These are phyloP conservation scores for Madoqua kirkii DNA, from an alignment of 2,113 vertebrate genomes.

Conservation along the genomic window DNA sequence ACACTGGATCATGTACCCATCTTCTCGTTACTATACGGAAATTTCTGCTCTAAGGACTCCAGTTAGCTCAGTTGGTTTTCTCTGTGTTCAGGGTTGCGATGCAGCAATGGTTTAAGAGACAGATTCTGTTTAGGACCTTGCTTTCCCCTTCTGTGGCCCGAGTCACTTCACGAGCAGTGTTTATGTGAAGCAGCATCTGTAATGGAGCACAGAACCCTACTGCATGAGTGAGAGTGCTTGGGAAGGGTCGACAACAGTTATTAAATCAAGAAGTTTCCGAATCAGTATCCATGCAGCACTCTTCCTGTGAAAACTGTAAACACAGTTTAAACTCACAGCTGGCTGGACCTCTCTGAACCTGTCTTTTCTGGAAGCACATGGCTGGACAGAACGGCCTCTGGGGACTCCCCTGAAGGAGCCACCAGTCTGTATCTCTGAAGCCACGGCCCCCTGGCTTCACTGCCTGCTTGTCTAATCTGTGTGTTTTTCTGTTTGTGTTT, in stretches of 20 bases:
- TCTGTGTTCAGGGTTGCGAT: background rate
- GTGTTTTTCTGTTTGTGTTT: constrained; percentile 23
- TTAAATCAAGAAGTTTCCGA: background rate
- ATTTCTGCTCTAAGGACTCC: background rate
- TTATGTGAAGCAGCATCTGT: background rate
- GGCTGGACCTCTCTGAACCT: background rate
- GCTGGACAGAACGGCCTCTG: background rate
- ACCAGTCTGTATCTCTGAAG: background rate
- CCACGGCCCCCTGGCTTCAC: background rate
- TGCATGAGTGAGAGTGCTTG: background rate
- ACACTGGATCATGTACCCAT: background rate
- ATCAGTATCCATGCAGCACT: background rate
- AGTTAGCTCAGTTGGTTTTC: background rate
- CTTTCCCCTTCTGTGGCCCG: background rate
- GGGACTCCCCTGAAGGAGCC: background rate
- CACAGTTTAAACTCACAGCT: background rate
- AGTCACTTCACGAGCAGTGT: background rate
- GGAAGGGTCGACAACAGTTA: background rate
- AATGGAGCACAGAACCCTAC: background rate
- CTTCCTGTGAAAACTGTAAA: background rate
- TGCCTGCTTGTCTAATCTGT: constrained; percentile 29
- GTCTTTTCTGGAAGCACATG: constrained; percentile 2
- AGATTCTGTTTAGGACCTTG: background rate
- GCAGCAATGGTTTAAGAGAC: background rate
- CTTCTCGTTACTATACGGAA: background rate